These are phyloP conservation scores for Phenganax stokvisi DNA, from an alignment of 92 coral and sea anemone genomes.

Conservation along the genomic window DNA sequence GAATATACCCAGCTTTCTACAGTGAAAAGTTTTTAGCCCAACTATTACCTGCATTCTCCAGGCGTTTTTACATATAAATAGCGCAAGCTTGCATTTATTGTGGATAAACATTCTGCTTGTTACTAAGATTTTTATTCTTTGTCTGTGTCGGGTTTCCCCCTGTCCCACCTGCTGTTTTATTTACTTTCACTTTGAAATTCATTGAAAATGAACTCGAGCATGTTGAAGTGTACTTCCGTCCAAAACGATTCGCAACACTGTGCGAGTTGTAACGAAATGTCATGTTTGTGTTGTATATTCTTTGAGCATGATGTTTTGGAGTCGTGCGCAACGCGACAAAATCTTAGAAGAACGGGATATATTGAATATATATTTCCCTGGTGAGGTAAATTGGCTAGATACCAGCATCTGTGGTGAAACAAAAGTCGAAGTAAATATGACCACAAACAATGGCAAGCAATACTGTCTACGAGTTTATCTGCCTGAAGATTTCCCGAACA, in stretches of 20 bases:
- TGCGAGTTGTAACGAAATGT: not conserved
- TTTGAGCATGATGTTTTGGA: constrained; percentile 58
- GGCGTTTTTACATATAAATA: too few relatives aligned
- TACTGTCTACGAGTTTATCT: constrained; percentile 58
- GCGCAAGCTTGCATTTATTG: too few relatives aligned
- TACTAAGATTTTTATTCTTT: not conserved
- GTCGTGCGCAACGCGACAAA: constrained; percentile 42
- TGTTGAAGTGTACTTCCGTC: constrained; percentile 1
- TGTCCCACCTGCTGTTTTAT: not conserved
- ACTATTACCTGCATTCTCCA: too few relatives aligned
- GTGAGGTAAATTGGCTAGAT: constrained; percentile 58
- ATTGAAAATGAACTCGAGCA: not conserved
- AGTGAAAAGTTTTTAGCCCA: too few relatives aligned
- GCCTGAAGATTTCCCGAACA: constrained; percentile 67
- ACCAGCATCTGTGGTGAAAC: constrained; percentile 4
- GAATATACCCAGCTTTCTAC: too few relatives aligned
- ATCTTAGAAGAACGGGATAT: constrained; percentile 50
- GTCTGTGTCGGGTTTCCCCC: not conserved
- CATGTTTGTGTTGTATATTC: not conserved
- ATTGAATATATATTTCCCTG: constrained; percentile 51
- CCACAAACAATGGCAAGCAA: constrained; percentile 51
- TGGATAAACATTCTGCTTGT: too few relatives aligned
- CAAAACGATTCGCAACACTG: not conserved
- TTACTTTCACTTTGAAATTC: constrained; percentile 5
- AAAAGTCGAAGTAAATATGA: constrained; percentile 40